Evolutionary conservation across 2,888 invertebrate species (phyloP).

Genomic region (Drosophila crucigera): DNA sequence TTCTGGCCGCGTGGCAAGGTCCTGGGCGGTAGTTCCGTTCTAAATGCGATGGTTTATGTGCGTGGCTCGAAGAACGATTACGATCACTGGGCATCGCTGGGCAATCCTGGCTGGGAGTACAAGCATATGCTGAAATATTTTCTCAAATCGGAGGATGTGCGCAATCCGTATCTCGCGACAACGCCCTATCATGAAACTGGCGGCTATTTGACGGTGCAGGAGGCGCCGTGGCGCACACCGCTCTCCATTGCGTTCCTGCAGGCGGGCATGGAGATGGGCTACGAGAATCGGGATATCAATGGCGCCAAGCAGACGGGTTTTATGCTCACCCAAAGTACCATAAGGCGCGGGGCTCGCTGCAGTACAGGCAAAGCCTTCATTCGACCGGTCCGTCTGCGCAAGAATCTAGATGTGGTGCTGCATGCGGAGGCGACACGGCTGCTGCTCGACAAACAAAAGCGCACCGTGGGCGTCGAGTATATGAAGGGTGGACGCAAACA

Average conservation of each 20-base stretch:
- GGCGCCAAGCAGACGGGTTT: slow-evolving; percentile 94
- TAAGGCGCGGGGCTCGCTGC: slow-evolving; percentile 93
- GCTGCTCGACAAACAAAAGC: slow-evolving; percentile 89
- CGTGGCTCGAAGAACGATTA: slow-evolving; percentile 95
- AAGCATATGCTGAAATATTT: slow-evolving; percentile 93
- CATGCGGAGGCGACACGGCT: slow-evolving; percentile 91
- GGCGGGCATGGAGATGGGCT: slow-evolving; percentile 93
- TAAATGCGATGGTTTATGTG: slow-evolving; percentile 97
- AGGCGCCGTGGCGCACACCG: slow-evolving; percentile 93
- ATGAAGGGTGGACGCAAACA: slow-evolving; percentile 88
- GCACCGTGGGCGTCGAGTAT: slow-evolving; percentile 92
- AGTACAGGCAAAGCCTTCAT: slow-evolving; percentile 95
- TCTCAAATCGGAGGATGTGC: slow-evolving; percentile 94
- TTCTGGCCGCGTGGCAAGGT: slow-evolving; percentile 97
- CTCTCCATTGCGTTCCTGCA: slow-evolving; percentile 93
- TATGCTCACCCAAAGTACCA: slow-evolving; percentile 94
- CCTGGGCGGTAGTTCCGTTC: slow-evolving; percentile 93
- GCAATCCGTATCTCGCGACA: slow-evolving; percentile 92
- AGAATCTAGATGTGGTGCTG: slow-evolving; percentile 92
- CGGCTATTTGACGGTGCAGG: slow-evolving; percentile 93
- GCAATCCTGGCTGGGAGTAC: slow-evolving; percentile 95
- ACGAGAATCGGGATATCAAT: slow-evolving; percentile 92
- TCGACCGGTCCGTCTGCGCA: slow-evolving; percentile 91
- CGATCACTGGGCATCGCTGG: slow-evolving; percentile 93
- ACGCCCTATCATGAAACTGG: slow-evolving; percentile 92